Evolutionary conservation across 23 tunicate species (phyloP).

Genomic region (Diplosoma virens): DNA sequence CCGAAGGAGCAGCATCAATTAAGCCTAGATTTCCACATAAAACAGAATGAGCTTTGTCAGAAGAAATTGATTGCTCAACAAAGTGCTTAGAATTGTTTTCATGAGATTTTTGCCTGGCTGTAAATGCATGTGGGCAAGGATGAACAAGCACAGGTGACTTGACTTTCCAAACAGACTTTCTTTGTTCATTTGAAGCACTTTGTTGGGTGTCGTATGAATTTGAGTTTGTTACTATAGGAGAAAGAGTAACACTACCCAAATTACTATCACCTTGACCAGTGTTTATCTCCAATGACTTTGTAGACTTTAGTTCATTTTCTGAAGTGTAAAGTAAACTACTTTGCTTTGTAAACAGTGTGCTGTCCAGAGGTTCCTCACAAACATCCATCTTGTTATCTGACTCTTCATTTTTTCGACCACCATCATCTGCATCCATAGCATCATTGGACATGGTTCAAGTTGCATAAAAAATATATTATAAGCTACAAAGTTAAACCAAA

Average conservation of each 20-base stretch:
- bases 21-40: background rate
- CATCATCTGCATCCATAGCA: slow-evolving; percentile 13
- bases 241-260: background rate
- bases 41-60: background rate
- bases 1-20: background rate
- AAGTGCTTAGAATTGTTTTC: slow-evolving; percentile 4
- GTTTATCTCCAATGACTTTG: no score
- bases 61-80: background rate
- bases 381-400: background rate
- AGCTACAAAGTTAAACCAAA: background rate
- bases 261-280: background rate
- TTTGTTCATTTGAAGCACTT: background rate
- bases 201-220: background rate
- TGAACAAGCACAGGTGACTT: background rate
- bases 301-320: no score
- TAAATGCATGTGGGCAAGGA: slow-evolving; percentile 6
- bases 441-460: slow-evolving; percentile 2
- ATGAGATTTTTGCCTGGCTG: slow-evolving; percentile 4
- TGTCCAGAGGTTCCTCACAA: background rate
- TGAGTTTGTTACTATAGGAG: background rate
- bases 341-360: no score
- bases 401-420: background rate
- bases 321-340: no score
- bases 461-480: no score
- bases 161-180: background rate